These are phyloP conservation scores for Dasyprocta punctata DNA, from an alignment of 2,113 vertebrate genomes.

Conservation along the genomic window DNA sequence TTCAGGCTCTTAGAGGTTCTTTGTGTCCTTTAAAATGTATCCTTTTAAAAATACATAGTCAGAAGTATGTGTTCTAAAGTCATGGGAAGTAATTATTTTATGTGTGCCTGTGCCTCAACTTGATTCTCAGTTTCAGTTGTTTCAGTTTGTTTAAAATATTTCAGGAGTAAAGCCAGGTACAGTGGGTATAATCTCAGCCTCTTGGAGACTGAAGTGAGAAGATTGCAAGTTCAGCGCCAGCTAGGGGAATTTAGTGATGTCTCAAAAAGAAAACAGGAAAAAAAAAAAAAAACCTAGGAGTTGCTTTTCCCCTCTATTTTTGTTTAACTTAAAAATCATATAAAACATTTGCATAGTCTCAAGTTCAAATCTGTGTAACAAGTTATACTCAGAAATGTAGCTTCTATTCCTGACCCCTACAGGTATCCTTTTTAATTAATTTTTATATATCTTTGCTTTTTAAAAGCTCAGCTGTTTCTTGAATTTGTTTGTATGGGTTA, in stretches of 20 bases:
- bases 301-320: background rate
- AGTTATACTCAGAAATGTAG: background rate
- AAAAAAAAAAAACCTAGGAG: background rate
- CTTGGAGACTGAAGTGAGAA: background rate
- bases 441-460: background rate
- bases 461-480: background rate
- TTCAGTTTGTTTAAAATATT: background rate
- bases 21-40: slow-evolving; percentile 1
- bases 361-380: slow-evolving; percentile 17
- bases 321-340: slow-evolving; percentile 36
- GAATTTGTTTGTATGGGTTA: background rate
- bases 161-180: background rate
- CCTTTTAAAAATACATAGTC: background rate
- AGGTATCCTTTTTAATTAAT: background rate
- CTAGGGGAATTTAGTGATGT: background rate
- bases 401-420: background rate
- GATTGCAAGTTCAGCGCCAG: background rate
- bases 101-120: background rate
- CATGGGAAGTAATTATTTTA: background rate
- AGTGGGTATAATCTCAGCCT: background rate
- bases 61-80: slow-evolving; percentile 26
- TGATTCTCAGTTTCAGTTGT: background rate
- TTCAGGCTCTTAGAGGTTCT: slow-evolving; percentile 18
- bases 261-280: background rate
- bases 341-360: background rate